phyloP scores from a whole-genome alignment of 2,113 vertebrate genomes.

The Clarias magur region DNA sequence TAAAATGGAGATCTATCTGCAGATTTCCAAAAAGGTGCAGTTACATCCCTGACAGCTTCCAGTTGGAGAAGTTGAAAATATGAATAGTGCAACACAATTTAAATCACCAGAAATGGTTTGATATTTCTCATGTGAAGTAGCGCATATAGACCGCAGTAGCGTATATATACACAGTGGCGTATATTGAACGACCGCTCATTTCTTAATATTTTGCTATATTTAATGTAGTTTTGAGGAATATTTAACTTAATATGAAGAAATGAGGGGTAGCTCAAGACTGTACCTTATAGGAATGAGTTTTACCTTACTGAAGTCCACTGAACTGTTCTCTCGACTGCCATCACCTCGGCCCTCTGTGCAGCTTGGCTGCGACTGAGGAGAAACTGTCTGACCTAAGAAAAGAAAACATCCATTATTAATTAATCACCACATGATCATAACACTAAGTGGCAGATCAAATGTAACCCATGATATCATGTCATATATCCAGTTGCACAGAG shows the following conservation, averaged over 20 bases:
- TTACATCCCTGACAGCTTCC: not conserved
- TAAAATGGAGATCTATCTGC: conserved; percentile 97
- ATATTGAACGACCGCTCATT: too few species aligned
- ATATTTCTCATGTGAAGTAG: not conserved
- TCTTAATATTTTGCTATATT: too few species aligned
- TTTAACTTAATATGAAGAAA: too few species aligned
- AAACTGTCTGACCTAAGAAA: conserved; percentile 89
- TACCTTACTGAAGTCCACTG: conserved; percentile 98
- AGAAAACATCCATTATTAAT: conserved; percentile 59
- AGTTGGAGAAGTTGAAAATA: too few species aligned
- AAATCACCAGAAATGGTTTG: not conserved
- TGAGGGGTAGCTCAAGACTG: too few species aligned
- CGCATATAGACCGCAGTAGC: too few species aligned
- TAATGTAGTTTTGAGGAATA: too few species aligned
- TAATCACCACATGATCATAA: not conserved
- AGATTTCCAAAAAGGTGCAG: conserved; percentile 9
- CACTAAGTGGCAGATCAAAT: not conserved
- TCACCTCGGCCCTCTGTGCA: conserved; percentile 87
- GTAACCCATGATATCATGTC: too few species aligned
- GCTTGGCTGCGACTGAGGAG: conserved; percentile 86
- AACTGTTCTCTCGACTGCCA: conserved; percentile 96
- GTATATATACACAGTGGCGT: too few species aligned
- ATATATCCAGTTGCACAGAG: too few species aligned
- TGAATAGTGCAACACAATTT: not conserved
- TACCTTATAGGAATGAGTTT: conserved; percentile 30